Percentiles rank a stretch among this genome's conserved stretches.
phyloP scores from a whole-genome alignment of 2,113 vertebrate genomes.

The Forbesichthys papilliferus region DNA sequence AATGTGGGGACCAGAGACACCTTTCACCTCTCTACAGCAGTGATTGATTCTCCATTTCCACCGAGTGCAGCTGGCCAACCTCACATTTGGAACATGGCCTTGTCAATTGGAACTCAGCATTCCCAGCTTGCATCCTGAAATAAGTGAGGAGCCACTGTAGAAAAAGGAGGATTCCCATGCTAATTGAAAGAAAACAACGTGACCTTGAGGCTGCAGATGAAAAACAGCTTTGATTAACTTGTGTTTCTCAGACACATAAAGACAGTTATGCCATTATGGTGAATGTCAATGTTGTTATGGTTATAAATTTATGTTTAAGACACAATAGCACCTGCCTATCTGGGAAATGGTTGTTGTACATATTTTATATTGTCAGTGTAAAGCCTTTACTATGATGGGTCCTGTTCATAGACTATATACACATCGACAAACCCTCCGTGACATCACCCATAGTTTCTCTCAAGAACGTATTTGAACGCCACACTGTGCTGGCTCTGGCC shows the following conservation, averaged over 20 bases:
- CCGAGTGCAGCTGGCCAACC: constrained; percentile 41
- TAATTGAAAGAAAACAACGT: constrained; percentile 40
- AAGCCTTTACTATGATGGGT: too few relatives aligned
- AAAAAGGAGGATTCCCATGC: constrained; percentile 41
- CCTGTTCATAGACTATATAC: too few relatives aligned
- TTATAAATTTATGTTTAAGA: too few relatives aligned
- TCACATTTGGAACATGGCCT: constrained; percentile 48
- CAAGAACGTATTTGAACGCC: too few relatives aligned
- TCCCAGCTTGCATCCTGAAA: constrained; percentile 18
- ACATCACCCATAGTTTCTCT: too few relatives aligned
- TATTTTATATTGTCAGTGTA: too few relatives aligned
- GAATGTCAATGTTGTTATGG: too few relatives aligned
- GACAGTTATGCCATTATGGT: too few relatives aligned
- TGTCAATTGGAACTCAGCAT: constrained; percentile 52
- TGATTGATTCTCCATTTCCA: constrained; percentile 58
- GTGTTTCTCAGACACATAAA: neutral
- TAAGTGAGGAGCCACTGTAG: constrained; percentile 31
- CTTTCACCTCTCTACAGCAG: constrained; percentile 46
- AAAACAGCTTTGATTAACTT: neutral
- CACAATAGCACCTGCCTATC: too few relatives aligned
- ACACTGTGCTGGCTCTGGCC: too few relatives aligned
- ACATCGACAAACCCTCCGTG: too few relatives aligned
- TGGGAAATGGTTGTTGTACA: too few relatives aligned
- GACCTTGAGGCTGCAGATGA: constrained; percentile 32
- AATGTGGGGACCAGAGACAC: constrained; percentile 38